These are phyloP conservation scores for Tachuris rubrigastra DNA, from an alignment of 2,113 vertebrate species.

Conservation along the genomic window DNA sequence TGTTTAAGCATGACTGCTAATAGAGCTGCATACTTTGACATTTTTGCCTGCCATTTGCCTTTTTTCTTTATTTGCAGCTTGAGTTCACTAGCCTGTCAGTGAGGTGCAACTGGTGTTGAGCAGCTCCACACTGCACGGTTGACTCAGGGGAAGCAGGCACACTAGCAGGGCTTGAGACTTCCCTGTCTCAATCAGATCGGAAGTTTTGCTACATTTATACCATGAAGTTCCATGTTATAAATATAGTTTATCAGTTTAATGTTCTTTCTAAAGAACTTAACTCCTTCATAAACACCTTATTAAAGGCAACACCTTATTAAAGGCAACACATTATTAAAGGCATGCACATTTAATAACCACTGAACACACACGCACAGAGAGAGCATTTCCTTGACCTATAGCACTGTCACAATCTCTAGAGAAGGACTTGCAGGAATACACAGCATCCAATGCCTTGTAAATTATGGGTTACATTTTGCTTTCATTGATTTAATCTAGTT, in stretches of 20 bases:
- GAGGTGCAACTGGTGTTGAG: neutral
- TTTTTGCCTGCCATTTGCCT: neutral
- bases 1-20: neutral
- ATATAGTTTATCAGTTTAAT: neutral
- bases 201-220: conserved; percentile 4
- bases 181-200: neutral
- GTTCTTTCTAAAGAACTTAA: neutral
- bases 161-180: neutral
- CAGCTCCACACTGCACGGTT: neutral
- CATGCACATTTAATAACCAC: neutral
- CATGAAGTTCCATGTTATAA: neutral
- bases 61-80: neutral
- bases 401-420: neutral
- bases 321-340: neutral
- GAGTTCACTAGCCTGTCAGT: neutral
- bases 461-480: neutral
- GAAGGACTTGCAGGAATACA: neutral
- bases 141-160: neutral
- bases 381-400: neutral
- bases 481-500: neutral
- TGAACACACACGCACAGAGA: rapidly evolving
- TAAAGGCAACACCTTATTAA: neutral
- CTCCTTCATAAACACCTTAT: neutral
- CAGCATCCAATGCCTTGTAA: neutral
- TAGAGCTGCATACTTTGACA: neutral